Evolutionary conservation across 1,140 invertebrate species (phyloP).

Genomic region (Dendroctonus ponderosae): DNA sequence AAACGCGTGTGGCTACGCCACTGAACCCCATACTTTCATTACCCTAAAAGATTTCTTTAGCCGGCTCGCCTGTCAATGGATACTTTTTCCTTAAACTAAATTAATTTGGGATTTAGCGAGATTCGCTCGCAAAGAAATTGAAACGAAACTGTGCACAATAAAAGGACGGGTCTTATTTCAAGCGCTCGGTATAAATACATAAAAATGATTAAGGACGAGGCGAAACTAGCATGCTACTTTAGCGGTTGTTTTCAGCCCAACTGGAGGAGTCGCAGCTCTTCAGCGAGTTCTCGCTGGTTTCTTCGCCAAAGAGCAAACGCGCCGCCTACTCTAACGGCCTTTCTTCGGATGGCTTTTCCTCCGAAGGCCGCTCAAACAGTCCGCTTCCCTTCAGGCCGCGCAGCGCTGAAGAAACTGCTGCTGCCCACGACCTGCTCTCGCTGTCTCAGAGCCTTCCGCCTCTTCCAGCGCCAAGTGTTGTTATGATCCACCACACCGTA

Average conservation of each 20-base stretch:
- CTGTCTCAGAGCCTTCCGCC: conserved; percentile 76
- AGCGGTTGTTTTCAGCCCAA: too few species aligned
- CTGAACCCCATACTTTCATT: conserved; percentile 20
- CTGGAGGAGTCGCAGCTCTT: too few species aligned
- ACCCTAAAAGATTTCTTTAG: conserved; percentile 32
- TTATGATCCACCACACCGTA: conserved; percentile 55
- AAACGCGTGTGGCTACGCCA: background rate
- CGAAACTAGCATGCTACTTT: background rate
- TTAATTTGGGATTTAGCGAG: conserved; percentile 31
- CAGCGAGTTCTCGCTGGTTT: too few species aligned
- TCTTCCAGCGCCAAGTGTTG: conserved; percentile 65
- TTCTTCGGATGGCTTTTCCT: conserved; percentile 1
- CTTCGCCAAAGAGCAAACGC: too few species aligned
- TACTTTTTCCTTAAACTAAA: conserved; percentile 28
- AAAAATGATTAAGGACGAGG: conserved; percentile 6
- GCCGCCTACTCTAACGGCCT: background rate
- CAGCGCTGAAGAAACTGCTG: conserved; percentile 78
- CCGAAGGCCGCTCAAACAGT: background rate
- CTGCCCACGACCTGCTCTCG: conserved; percentile 80
- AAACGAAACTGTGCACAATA: conserved; percentile 24
- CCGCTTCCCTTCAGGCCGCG: conserved; percentile 38
- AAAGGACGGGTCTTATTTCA: conserved; percentile 10
- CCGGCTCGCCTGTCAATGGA: conserved; percentile 25
- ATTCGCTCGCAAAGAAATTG: conserved; percentile 22
- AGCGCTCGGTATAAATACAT: conserved; percentile 9